Percentiles rank a stretch among this genome's conserved stretches.
Evolutionary conservation across 2,888 invertebrate genomes (phyloP).

Genomic region (Sialis fuliginosa): DNA sequence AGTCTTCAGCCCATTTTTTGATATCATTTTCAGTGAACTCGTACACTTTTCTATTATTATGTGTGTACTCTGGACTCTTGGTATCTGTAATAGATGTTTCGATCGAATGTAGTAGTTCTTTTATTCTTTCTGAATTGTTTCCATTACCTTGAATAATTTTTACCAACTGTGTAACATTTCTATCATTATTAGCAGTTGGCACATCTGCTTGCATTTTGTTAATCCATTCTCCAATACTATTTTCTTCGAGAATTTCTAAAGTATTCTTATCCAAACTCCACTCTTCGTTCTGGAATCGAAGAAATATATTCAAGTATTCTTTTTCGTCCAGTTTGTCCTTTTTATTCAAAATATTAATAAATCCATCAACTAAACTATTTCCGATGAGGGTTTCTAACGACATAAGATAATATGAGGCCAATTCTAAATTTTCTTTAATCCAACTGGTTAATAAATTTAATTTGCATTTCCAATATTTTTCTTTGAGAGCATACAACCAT

Average conservation of each 20-base stretch:
- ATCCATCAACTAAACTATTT: slow-evolving; percentile 3
- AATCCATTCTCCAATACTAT: slow-evolving; percentile 4
- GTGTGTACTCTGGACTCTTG: slow-evolving; percentile 2
- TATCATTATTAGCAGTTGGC: slow-evolving; percentile 4
- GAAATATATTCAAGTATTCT: slow-evolving; percentile 6
- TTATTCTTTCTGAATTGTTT: slow-evolving; percentile 8
- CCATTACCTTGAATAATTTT: slow-evolving; percentile 8
- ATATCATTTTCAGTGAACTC: slow-evolving; percentile 5
- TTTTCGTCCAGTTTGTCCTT: slow-evolving; percentile 3
- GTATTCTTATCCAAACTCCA: slow-evolving; percentile 7
- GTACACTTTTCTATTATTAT: slow-evolving; percentile 1
- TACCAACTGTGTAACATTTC: slow-evolving; percentile 7
- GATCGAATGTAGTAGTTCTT: neutral
- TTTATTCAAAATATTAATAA: slow-evolving; percentile 6
- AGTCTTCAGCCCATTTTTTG: slow-evolving; percentile 1
- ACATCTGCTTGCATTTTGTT: slow-evolving; percentile 1
- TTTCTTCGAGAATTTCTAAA: slow-evolving; percentile 4
- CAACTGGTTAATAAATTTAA: slow-evolving; percentile 8
- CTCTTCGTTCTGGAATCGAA: slow-evolving; percentile 7
- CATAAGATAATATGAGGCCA: slow-evolving; percentile 9
- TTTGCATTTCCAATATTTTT: slow-evolving; percentile 9
- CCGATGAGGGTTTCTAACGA: slow-evolving; percentile 9
- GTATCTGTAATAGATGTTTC: slow-evolving; percentile 2
- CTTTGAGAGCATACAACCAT: slow-evolving; percentile 12
- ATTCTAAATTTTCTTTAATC: slow-evolving; percentile 7